phyloP scores from a whole-genome alignment of 2,888 invertebrate species.

The Lasioglossum malachurum region DNA sequence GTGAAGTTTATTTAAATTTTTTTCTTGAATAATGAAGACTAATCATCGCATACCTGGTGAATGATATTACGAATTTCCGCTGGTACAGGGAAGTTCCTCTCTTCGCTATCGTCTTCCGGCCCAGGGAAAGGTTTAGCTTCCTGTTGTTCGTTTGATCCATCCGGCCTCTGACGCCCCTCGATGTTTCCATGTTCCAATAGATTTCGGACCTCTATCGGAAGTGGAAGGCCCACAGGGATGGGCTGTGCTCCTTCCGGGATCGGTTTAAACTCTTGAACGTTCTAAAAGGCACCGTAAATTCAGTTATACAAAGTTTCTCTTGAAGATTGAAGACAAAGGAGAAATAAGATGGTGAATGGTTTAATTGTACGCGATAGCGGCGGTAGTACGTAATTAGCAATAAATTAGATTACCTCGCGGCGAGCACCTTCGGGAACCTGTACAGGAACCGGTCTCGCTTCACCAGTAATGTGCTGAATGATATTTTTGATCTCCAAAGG shows the following conservation, averaged over 20 bases:
- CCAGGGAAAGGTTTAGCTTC: slow-evolving; percentile 78
- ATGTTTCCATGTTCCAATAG: slow-evolving; percentile 81
- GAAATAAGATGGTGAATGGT: too few relatives aligned
- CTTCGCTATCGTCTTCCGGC: slow-evolving; percentile 78
- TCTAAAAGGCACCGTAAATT: slow-evolving; percentile 24
- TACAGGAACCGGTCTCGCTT: slow-evolving; percentile 72
- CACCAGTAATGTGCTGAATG: slow-evolving; percentile 80
- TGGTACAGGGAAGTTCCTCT: slow-evolving; percentile 79
- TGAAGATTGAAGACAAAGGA: too few relatives aligned
- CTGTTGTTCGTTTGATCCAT: slow-evolving; percentile 76
- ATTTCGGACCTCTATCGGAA: slow-evolving; percentile 80
- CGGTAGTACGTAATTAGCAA: not conserved
- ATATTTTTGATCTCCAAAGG: slow-evolving; percentile 81
- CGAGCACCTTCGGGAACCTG: slow-evolving; percentile 78
- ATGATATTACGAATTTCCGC: slow-evolving; percentile 80
- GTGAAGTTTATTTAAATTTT: too few relatives aligned
- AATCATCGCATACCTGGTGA: slow-evolving; percentile 73
- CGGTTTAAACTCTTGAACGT: slow-evolving; percentile 79
- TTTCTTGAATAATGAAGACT: not conserved
- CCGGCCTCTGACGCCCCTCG: slow-evolving; percentile 75
- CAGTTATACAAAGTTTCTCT: not conserved
- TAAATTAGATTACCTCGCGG: slow-evolving; percentile 74
- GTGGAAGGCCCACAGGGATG: slow-evolving; percentile 77
- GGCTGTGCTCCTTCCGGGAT: slow-evolving; percentile 79
- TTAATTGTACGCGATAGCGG: not conserved